A percentile compares a stretch with the other conserved stretches of the same genome.
Conservation (phyloP, 2,797 vertebrate species). For the Centroberyx gerrardi region DNA sequence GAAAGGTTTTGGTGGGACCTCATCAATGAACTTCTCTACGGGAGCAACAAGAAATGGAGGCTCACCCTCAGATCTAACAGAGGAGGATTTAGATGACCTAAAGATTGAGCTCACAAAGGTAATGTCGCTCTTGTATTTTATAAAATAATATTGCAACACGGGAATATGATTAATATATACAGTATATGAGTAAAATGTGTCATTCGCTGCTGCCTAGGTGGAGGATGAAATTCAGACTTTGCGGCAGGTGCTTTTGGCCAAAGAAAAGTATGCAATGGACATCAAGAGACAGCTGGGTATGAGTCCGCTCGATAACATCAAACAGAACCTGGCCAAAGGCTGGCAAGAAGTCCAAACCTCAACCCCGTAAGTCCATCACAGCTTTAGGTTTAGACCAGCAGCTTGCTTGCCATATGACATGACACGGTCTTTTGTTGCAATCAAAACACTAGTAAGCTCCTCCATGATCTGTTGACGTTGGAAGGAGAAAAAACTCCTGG, state of each 20-base stretch:
- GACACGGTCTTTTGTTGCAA: neutral
- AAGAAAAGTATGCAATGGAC: conserved; percentile 93
- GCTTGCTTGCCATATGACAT: neutral
- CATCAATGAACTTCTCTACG: conserved; percentile 86
- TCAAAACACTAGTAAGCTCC: neutral
- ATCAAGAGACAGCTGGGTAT: conserved; percentile 93
- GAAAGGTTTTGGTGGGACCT: conserved; percentile 86
- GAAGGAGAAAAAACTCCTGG: neutral
- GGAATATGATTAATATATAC: neutral
- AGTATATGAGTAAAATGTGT: neutral
- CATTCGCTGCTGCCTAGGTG: conserved; percentile 80
- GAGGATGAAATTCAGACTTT: conserved; percentile 96
- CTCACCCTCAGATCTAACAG: conserved; percentile 84
- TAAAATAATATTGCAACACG: neutral
- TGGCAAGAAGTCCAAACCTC: conserved; percentile 97
- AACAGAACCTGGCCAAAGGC: conserved; percentile 92
- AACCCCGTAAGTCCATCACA: conserved; percentile 87
- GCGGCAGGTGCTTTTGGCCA: conserved; percentile 92
- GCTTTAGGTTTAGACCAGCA: neutral
- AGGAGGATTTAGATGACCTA: conserved; percentile 89
- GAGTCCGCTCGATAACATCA: conserved; percentile 90
- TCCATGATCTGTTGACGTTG: neutral
- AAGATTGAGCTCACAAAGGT: conserved; percentile 92
- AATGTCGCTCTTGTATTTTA: neutral
- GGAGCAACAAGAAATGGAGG: conserved; percentile 72